Percentiles rank a stretch among this genome's conserved stretches.
These are phyloP conservation scores for Sarcophilus harrisii DNA, from an alignment of 2,797 vertebrate species.

Conservation along the genomic window DNA sequence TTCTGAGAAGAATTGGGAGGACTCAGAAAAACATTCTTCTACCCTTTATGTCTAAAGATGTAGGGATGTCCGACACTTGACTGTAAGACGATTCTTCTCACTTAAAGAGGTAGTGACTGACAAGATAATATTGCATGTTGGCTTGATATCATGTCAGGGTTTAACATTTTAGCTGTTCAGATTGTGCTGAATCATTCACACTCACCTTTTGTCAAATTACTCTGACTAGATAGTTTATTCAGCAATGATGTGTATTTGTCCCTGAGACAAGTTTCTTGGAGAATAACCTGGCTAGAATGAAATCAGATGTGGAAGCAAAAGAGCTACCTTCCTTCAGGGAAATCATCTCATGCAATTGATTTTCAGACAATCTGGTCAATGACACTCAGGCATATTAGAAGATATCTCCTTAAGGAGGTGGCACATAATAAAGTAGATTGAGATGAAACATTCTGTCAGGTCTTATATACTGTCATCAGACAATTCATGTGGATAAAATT, in stretches of 20 bases:
- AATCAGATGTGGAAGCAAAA: neutral
- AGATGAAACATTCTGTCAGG: neutral
- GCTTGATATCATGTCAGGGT: neutral
- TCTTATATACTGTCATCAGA: neutral
- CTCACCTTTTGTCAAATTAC: neutral
- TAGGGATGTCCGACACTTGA: neutral
- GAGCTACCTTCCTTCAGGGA: neutral
- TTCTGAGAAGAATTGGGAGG: neutral
- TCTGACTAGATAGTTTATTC: neutral
- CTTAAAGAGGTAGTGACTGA: neutral
- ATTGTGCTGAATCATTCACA: constrained; percentile 8
- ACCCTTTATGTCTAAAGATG: neutral
- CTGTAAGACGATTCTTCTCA: neutral
- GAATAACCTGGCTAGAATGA: neutral
- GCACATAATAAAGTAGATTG: neutral
- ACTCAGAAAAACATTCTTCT: neutral
- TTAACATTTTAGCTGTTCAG: neutral
- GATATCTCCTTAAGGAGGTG: neutral
- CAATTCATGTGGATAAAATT: neutral
- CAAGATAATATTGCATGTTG: neutral
- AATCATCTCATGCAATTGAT: neutral
- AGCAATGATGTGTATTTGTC: neutral
- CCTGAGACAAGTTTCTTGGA: neutral
- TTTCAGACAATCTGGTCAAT: neutral
- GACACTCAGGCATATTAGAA: neutral